Evolutionary conservation across 2,113 vertebrate species (phyloP), one percentile per base, ranked within the genome.

Genomic region (Seriola quinqueradiata): DNA sequence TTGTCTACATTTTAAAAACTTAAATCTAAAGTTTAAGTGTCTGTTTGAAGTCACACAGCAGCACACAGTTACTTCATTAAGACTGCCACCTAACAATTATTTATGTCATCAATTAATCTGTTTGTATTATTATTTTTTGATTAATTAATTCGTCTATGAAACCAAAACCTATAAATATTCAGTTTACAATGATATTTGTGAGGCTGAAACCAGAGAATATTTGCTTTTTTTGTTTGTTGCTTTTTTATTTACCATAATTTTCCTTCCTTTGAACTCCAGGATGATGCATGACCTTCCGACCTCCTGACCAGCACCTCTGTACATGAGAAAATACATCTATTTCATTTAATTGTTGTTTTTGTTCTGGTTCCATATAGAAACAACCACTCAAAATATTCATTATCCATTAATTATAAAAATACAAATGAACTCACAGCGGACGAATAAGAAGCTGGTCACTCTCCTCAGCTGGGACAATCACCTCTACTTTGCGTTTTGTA

Each of bases 211-310:
- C 28, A 28, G 28, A 28, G 28, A 28, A 28, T 28, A 28, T 28
- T 28, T 28, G 28, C 28, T 28, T 28, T 28, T 28, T 28, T 28
- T 25, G n/a, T 25, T 28, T 28, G 28, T 28, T 28, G 28, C 28
- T 28, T 28, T 28, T 28, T 28, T 28, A 70, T 52, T 73, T 95
- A 99, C 98, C 98, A 99, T 99, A 69, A 99, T 99, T 93, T 99
- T 99, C 81, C 98, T 97, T 90, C 98, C 98, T 96, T 99, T 99
- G 92, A 99, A 99, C 83, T 99, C 98, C 87, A 99, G 89, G 85
- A 99, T 99, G 82, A 99, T 99, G 79, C 98, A 99, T 86, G 98
- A 99, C 80, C 98, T 95, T 90, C 98, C 98, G 50, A 99, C 98
- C 93, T 99, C 98, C 75, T 99, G 98, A 0, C 98, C 98, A 86